Evolutionary conservation across 2,113 vertebrate genomes (phyloP), one percentile per base, ranked within the genome.

Genomic region (Hirundichthys speculiger): DNA sequence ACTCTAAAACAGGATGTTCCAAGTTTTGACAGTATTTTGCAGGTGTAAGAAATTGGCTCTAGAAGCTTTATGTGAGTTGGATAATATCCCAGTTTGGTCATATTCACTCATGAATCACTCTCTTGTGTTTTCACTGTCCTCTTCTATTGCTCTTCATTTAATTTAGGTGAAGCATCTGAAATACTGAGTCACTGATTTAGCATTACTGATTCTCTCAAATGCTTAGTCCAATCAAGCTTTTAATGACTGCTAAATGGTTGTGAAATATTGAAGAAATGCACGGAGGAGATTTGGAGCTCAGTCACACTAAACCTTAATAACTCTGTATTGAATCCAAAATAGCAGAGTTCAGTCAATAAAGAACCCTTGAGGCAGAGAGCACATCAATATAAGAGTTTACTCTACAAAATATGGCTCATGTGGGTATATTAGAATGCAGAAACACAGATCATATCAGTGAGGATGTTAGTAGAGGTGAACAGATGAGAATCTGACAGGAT

Each of bases 311-410:
- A 51, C 24, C 52, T 14, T 25, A 48, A 56, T 63, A 50, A 78
- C 20, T 38, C 27, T 42, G 21, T 16, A 53, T 68, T 46, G 52
- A 62, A 63, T 69, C 50, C 34, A 48, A 60, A 69, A 51, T 50
- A 42, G 50, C 38, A 39, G 41, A 69, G 56, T 69, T 42, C n/a
- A 64, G 49, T 71, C 72, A 49, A 69, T 68, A 55, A 49, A 18
- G 22, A 58, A 27, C n/a, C 62, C 69, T 38, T 27, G 19, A 64
- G 75, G 69, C 53, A 64, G 62, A 50, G 55, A 65, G 40, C 48
- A 18, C 1, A 2, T 70, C 63, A 22, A 69, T 80, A 72, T 52
- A 42, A 55, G 56, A 63, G 60, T 67, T 73, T 57, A 22, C 68
- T 52, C 22, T 21, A 4, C 14, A 58, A 73, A 74, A 74, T 46